A percentile compares a stretch with the other conserved stretches of the same genome.
phyloP scores from a whole-genome alignment of 2,888 invertebrate species.

The Pammene aurita region DNA sequence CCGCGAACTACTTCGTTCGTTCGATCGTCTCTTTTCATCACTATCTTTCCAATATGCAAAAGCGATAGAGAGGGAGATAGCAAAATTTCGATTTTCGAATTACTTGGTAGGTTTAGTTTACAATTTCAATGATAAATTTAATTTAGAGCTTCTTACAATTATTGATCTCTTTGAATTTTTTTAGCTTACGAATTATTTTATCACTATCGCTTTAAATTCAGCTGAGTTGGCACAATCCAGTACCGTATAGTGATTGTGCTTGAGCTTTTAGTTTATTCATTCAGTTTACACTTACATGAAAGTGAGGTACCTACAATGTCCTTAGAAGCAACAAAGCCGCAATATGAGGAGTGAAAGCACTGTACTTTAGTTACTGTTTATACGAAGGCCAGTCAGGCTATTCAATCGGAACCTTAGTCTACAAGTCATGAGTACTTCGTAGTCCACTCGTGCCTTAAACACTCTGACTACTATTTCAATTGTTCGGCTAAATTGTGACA shows the following conservation, averaged over 20 bases:
- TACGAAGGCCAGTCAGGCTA: not conserved
- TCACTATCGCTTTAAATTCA: not conserved
- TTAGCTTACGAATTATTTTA: not conserved
- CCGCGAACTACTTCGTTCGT: no score
- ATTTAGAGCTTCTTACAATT: no score
- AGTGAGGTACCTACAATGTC: no score
- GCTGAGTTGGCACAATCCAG: not conserved
- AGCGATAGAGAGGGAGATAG: no score
- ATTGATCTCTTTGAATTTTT: no score
- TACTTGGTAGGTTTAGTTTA: no score
- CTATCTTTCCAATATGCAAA: no score
- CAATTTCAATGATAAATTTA: no score
- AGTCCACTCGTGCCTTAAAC: conserved; percentile 35
- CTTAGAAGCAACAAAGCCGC: no score
- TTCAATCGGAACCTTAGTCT: conserved; percentile 63
- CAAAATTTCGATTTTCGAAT: no score
- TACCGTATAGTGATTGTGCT: not conserved
- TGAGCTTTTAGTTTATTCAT: not conserved
- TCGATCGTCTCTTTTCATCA: no score
- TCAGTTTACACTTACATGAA: not conserved
- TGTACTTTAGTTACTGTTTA: not conserved
- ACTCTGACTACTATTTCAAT: conserved; percentile 1
- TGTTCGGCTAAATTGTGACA: conserved; percentile 6
- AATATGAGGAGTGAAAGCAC: not conserved
- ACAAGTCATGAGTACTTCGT: conserved; percentile 70